phyloP scores from a whole-genome alignment of 2,888 invertebrate genomes.

The Hydrotaea cyrtoneurina region DNA sequence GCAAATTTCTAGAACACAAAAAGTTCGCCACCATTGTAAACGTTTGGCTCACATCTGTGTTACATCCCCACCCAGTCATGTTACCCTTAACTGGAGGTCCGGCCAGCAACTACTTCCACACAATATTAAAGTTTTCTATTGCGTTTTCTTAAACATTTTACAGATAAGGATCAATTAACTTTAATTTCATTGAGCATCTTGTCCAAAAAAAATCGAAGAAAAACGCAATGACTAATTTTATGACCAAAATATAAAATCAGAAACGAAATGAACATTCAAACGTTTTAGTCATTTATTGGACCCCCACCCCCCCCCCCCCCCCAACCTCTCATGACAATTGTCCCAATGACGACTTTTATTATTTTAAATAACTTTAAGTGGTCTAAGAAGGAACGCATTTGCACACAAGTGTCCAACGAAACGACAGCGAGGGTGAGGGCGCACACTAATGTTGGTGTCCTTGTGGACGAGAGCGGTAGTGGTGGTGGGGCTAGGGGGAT shows the following conservation, averaged over 20 bases:
- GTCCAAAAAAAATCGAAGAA: neutral
- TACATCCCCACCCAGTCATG: too few species aligned
- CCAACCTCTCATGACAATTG: neutral
- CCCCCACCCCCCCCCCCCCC: neutral
- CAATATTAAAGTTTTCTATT: too few species aligned
- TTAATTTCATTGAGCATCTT: constrained; percentile 16
- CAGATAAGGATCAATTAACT: constrained; percentile 48
- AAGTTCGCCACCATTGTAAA: too few species aligned
- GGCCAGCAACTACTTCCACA: too few species aligned
- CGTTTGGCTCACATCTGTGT: too few species aligned
- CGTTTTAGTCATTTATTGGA: neutral
- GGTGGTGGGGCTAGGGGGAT: neutral
- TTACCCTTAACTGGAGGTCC: too few species aligned
- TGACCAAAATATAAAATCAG: constrained; percentile 30
- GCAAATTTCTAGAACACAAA: too few species aligned
- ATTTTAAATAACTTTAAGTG: constrained; percentile 59
- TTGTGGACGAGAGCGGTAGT: constrained; percentile 23
- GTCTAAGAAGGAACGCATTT: constrained; percentile 33
- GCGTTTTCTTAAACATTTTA: neutral
- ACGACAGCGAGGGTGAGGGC: neutral
- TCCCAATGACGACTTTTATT: constrained; percentile 44
- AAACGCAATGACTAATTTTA: constrained; percentile 30
- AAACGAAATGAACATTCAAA: constrained; percentile 17
- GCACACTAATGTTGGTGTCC: neutral
- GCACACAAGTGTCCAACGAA: constrained; percentile 47